These are phyloP conservation scores for Sebastes flavidus DNA, from an alignment of 2,797 vertebrate genomes.

Conservation along the genomic window DNA sequence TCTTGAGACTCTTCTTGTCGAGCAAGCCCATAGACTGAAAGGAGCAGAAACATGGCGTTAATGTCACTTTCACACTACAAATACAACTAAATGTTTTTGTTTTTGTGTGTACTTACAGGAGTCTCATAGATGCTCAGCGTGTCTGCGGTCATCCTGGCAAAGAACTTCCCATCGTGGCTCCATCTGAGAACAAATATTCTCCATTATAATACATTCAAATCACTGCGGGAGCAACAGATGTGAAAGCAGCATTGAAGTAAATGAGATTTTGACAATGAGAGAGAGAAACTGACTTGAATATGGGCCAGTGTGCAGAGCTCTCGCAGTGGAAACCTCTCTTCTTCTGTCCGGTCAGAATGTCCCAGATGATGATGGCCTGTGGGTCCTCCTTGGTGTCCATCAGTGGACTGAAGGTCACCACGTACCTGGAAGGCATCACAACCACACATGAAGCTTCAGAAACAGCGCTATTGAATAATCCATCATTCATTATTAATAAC, in stretches of 20 bases:
- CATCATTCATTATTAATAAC: neutral
- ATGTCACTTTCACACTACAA: neutral
- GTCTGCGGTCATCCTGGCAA: conserved; percentile 95
- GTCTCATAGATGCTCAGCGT: conserved; percentile 98
- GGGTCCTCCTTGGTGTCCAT: conserved; percentile 98
- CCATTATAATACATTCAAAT: neutral
- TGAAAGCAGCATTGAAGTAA: neutral
- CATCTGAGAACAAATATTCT: conserved; percentile 80
- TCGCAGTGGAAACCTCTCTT: conserved; percentile 99
- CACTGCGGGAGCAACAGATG: neutral
- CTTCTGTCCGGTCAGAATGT: conserved; percentile 97
- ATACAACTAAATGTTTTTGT: neutral
- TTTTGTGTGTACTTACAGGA: conserved; percentile 84
- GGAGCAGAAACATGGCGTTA: conserved; percentile 22
- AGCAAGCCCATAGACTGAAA: conserved; percentile 95
- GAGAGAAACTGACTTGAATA: conserved; percentile 90
- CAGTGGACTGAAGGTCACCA: conserved; percentile 96
- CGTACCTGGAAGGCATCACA: conserved; percentile 82
- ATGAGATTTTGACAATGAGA: neutral
- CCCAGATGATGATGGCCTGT: conserved; percentile 99
- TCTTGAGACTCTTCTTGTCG: conserved; percentile 99
- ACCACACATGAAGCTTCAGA: neutral
- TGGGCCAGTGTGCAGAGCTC: conserved; percentile 98
- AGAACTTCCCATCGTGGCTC: conserved; percentile 99
- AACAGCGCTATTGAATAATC: neutral